Evolutionary conservation across 2,797 vertebrate species (phyloP).

Genomic region (Darevskia mixta): DNA sequence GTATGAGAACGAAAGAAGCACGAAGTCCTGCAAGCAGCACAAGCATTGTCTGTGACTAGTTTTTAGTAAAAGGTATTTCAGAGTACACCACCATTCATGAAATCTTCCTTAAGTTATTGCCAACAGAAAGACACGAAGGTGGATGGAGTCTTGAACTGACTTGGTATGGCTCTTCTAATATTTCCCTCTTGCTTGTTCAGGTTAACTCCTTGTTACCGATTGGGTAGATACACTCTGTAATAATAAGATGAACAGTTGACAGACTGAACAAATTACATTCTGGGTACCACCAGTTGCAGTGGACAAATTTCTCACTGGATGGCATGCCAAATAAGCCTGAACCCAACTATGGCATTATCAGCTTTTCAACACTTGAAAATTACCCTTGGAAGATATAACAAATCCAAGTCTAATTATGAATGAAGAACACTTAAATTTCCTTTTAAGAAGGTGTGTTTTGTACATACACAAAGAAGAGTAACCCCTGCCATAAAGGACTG

Average conservation of each 20-base stretch:
- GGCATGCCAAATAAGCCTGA: too few species aligned
- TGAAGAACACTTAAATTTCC: not conserved
- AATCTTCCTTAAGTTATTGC: not conserved
- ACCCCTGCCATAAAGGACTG: not conserved
- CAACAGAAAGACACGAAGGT: not conserved
- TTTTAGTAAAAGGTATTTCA: too few species aligned
- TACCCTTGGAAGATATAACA: not conserved
- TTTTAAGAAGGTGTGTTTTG: not conserved
- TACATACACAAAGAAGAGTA: slow-evolving; percentile 4
- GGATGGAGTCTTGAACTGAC: too few species aligned
- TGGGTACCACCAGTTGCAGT: not conserved
- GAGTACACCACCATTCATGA: too few species aligned
- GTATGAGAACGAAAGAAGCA: not conserved
- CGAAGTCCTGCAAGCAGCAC: too few species aligned
- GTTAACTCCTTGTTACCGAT: not conserved
- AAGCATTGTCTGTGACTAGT: too few species aligned
- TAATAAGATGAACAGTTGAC: not conserved
- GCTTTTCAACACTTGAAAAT: slow-evolving; percentile 12
- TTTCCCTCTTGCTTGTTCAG: not conserved
- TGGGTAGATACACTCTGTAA: not conserved
- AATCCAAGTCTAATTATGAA: slow-evolving; percentile 8
- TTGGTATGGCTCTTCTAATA: not conserved
- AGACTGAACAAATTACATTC: not conserved
- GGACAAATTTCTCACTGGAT: too few species aligned
- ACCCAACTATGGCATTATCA: not conserved